phyloP scores from a whole-genome alignment of 2,113 vertebrate species.

The Paraplagusia blochii region DNA sequence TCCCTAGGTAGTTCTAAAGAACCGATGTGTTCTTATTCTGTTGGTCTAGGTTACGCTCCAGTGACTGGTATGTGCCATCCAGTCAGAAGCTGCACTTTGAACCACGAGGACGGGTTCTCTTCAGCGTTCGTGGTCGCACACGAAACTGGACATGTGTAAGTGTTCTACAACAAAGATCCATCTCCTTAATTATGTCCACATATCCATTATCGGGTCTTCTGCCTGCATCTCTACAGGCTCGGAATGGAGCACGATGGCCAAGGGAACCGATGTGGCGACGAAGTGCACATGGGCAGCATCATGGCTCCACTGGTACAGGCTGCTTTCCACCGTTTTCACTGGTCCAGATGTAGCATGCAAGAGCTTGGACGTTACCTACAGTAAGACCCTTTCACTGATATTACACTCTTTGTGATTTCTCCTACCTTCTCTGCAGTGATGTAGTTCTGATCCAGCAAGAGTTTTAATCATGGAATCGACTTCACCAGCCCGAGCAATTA shows the following conservation, averaged over 20 bases:
- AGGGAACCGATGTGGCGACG: conserved; percentile 94
- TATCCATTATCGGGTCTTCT: not conserved
- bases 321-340: conserved; percentile 96
- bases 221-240: conserved; percentile 71
- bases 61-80: conserved; percentile 98
- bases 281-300: conserved; percentile 97
- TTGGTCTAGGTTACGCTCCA: conserved; percentile 86
- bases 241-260: conserved; percentile 98
- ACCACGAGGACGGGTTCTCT: conserved; percentile 97
- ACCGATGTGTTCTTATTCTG: not conserved
- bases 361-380: conserved; percentile 92
- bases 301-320: conserved; percentile 98
- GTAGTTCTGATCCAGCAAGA: too few relatives aligned
- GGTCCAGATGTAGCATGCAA: conserved; percentile 97
- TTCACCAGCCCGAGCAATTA: too few relatives aligned
- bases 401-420: too few relatives aligned
- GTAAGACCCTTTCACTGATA: conserved; percentile 87
- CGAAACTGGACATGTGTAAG: conserved; percentile 98
- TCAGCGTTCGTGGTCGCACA: conserved; percentile 97
- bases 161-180: conserved; percentile 26
- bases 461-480: too few relatives aligned
- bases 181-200: not conserved
- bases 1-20: too few relatives aligned
- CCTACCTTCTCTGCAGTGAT: too few relatives aligned
- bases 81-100: conserved; percentile 94